phyloP scores from a whole-genome alignment of 2,797 vertebrate genomes.

The Sciurus carolinensis region DNA sequence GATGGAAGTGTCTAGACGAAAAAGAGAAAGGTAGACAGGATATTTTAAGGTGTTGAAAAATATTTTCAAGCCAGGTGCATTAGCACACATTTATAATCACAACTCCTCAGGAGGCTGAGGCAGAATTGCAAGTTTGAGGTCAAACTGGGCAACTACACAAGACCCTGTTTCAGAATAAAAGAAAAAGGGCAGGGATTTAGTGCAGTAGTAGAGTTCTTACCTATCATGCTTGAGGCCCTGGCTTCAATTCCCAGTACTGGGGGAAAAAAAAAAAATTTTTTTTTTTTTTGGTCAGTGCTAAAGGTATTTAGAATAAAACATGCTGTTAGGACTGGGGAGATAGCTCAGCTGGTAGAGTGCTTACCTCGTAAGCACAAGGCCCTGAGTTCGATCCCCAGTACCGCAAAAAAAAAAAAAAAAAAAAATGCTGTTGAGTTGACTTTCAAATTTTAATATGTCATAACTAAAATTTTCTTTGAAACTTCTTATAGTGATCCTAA shows the following conservation, averaged over 20 bases:
- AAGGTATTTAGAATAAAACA: constrained; percentile 44
- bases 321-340: too few species aligned
- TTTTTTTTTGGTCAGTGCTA: not conserved
- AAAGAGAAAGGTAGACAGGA: not conserved
- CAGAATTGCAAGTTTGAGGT: not conserved
- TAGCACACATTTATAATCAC: not conserved
- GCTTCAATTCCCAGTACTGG: not conserved
- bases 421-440: constrained; percentile 11
- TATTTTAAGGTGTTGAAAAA: constrained; percentile 39
- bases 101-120: not conserved
- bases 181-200: not conserved
- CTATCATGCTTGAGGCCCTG: not conserved
- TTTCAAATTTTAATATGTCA: constrained; percentile 41
- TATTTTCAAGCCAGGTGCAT: not conserved
- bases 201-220: not conserved
- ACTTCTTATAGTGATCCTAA: not conserved
- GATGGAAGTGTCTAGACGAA: not conserved
- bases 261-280: too few species aligned
- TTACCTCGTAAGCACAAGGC: too few species aligned
- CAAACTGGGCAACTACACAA: not conserved
- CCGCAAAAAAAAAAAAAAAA: too few species aligned
- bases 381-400: too few species aligned
- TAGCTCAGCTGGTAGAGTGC: too few species aligned
- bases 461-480: constrained; percentile 45
- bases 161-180: not conserved